These are phyloP conservation scores for Dasysyrphus albostriatus DNA, from an alignment of 2,888 invertebrate genomes.

Conservation along the genomic window DNA sequence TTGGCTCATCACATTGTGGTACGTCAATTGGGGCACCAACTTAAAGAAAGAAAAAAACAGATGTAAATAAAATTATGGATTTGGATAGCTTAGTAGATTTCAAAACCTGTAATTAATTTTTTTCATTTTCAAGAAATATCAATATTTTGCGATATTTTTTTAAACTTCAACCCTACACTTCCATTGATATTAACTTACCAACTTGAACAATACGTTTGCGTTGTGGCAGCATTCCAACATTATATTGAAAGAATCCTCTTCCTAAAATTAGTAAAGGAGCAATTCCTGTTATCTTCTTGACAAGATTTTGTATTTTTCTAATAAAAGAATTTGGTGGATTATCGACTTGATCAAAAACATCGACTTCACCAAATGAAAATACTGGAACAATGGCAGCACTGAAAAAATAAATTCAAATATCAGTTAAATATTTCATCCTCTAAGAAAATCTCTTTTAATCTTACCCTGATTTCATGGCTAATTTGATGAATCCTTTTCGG, in stretches of 20 bases:
- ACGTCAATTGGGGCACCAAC: conserved; percentile 95
- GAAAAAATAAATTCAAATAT: conserved; percentile 45
- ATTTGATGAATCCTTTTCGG: conserved; percentile 91
- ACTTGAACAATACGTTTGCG: conserved; percentile 93
- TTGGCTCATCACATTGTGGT: conserved; percentile 88
- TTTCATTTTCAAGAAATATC: too few species aligned
- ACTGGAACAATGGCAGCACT: conserved; percentile 94
- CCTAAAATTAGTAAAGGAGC: conserved; percentile 91
- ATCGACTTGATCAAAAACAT: conserved; percentile 91
- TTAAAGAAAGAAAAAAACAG: conserved; percentile 84
- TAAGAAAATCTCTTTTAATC: conserved; percentile 69
- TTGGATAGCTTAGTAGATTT: too few species aligned
- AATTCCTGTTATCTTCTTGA: conserved; percentile 89
- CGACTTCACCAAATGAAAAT: conserved; percentile 95
- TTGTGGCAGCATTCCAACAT: conserved; percentile 93
- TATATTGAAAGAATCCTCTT: conserved; percentile 96
- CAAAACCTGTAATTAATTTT: too few species aligned
- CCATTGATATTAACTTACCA: conserved; percentile 86
- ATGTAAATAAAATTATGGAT: neutral
- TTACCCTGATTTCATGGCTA: conserved; percentile 91
- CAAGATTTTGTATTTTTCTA: conserved; percentile 87
- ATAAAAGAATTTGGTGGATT: conserved; percentile 89
- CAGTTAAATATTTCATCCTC: neutral
- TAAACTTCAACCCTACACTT: too few species aligned
- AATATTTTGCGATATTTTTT: too few species aligned